These are phyloP conservation scores for Polyodon spathula DNA, from an alignment of 2,113 vertebrate genomes.

Conservation along the genomic window DNA sequence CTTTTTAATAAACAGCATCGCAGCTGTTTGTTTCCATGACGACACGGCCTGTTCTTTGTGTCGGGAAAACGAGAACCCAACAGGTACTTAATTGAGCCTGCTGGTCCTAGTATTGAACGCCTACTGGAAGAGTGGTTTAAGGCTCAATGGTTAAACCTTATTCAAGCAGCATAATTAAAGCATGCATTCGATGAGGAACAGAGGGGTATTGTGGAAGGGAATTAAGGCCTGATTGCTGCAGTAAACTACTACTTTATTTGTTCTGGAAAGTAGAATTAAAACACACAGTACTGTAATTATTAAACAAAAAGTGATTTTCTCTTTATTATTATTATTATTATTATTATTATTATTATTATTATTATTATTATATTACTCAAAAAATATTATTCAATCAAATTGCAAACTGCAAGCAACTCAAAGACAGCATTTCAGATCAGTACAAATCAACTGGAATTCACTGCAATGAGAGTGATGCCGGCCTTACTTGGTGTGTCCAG, in stretches of 20 bases:
- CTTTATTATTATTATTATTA: too few relatives aligned
- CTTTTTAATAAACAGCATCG: conserved; percentile 38
- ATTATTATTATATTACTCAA: too few relatives aligned
- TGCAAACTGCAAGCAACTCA: too few relatives aligned
- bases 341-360: too few relatives aligned
- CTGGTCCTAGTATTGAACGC: conserved; percentile 24
- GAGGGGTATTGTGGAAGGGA: neutral
- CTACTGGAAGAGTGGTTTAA: conserved; percentile 1
- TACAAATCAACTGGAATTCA: too few relatives aligned
- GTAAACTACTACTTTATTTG: neutral
- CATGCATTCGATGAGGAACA: neutral
- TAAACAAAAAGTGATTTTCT: too few relatives aligned
- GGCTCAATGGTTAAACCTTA: conserved; percentile 10
- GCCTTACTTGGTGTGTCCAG: too few relatives aligned
- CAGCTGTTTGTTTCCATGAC: conserved; percentile 48
- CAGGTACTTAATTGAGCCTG: conserved; percentile 46
- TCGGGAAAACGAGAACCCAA: conserved; percentile 44
- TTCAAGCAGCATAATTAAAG: conserved; percentile 8
- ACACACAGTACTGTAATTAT: neutral
- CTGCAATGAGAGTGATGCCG: too few relatives aligned
- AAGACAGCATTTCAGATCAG: too few relatives aligned
- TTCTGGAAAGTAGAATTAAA: neutral
- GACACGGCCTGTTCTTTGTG: conserved; percentile 44
- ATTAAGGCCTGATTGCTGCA: neutral
- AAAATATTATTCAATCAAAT: too few relatives aligned